Evolutionary conservation across 1,140 invertebrate genomes (phyloP), one percentile per base, ranked within the genome.

Genomic region (Drosophila subobscura): DNA sequence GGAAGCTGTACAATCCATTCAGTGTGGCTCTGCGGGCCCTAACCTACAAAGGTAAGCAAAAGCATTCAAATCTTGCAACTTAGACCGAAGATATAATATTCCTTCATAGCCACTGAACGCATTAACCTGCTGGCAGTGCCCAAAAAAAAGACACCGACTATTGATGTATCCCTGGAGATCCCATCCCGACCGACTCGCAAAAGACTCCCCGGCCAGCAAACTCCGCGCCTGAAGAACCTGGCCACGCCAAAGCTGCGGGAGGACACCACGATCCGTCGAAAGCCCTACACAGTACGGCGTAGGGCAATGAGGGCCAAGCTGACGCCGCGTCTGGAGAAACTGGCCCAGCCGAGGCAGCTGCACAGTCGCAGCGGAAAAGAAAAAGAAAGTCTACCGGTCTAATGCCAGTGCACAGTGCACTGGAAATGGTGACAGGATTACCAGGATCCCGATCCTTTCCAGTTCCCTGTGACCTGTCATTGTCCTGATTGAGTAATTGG

Each of bases 271-370:
- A 29, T 12, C 10, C 45, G 61, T 1, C 14, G 5, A 1, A 22
- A 8, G 3, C 61, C 61, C 0, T 65, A 7, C 12, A 29, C 40
- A 14, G 56, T 65, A 4, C 0, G 44, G 0, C 16, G n/a, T 2
- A 23, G 56, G 5, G 61, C 56, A 2, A 16, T 65, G 0, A 37
- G 23, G 8, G 56, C 61, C 16, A 49, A 49, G 37, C 4, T 40
- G 4, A 27, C 61, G 1, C 25, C 61, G n/a, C 60, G 66, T 10
- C n/a, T 70, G 5, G 4, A 55, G 14, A 4, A 56, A 16, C 37
- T 70, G 7, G 51, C 63, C 7, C n/a, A 49, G 37, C 66, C 51
- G 25, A 57, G 22, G 10, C 33, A 37, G 10, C 10, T 8, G 29
- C 3, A 2, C 29, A 10, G 8, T 7, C 2, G 29, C 29, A 33